phyloP scores from a whole-genome alignment of 2,888 invertebrate species.

The Rhopalosiphum nymphaeae region DNA sequence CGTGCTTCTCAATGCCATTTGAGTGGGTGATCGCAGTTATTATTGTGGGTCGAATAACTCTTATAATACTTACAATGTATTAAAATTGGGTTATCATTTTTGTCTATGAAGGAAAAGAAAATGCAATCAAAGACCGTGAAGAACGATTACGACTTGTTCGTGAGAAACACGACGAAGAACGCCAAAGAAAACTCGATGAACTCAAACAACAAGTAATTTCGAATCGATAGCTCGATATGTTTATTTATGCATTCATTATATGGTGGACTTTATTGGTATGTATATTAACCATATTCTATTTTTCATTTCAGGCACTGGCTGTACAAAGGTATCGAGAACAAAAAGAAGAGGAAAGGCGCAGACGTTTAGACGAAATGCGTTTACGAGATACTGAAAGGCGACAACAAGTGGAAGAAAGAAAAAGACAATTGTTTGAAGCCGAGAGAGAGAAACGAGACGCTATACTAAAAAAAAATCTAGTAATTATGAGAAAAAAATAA shows the following conservation, averaged over 20 bases:
- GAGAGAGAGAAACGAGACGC: conserved; percentile 89
- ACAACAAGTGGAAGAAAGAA: conserved; percentile 84
- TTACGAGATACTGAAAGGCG: conserved; percentile 78
- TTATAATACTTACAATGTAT: neutral
- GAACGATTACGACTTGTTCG: conserved; percentile 82
- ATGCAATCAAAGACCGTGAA: conserved; percentile 70
- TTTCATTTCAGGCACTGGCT: conserved; percentile 76
- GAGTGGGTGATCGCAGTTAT: conserved; percentile 27
- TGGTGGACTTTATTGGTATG: neutral
- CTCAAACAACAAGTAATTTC: conserved; percentile 80
- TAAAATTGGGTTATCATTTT: conserved; percentile 16
- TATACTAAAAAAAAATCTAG: conserved; percentile 84
- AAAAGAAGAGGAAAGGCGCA: conserved; percentile 86
- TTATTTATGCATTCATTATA: neutral
- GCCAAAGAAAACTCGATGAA: conserved; percentile 89
- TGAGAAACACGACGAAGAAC: conserved; percentile 90
- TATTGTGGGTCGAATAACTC: conserved; percentile 10
- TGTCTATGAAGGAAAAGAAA: conserved; percentile 56
- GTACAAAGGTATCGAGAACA: conserved; percentile 91
- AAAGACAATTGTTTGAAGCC: conserved; percentile 89
- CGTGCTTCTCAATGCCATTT: conserved; percentile 35
- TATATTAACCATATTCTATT: conserved; percentile 6
- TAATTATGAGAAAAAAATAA: conserved; percentile 60
- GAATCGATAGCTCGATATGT: neutral
- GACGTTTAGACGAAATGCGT: conserved; percentile 86